Conservation (phyloP, 2,113 vertebrate species). For the Ageneiosus marmoratus region DNA sequence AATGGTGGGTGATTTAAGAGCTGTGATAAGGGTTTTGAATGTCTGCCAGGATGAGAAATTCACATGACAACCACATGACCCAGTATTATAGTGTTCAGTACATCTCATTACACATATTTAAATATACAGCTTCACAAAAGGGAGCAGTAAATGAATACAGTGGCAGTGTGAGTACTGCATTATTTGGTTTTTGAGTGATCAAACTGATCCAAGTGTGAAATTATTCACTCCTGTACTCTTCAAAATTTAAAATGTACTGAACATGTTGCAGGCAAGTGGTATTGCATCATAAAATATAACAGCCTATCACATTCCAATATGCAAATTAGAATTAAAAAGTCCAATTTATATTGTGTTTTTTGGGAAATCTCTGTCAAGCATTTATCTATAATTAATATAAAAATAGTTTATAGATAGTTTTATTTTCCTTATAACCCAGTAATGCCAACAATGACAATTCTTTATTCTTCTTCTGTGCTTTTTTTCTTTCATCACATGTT, state of each 20-base stretch:
- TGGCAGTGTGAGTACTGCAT: background rate
- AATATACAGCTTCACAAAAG: background rate
- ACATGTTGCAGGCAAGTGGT: background rate
- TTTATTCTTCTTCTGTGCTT: background rate
- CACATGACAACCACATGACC: background rate
- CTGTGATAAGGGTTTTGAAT: background rate
- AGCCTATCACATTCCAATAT: background rate
- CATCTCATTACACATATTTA: background rate
- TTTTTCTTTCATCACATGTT: too few species aligned
- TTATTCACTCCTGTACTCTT: background rate
- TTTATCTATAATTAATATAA: background rate
- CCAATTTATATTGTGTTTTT: background rate
- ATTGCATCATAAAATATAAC: background rate
- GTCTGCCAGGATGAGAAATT: background rate
- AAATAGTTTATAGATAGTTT: background rate
- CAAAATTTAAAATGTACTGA: background rate
- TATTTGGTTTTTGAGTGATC: background rate
- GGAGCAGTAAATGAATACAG: background rate
- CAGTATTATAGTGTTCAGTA: background rate
- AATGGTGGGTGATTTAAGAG: background rate
- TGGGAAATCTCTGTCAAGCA: background rate
- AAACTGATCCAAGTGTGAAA: background rate
- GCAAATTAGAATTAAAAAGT: background rate
- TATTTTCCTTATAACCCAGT: background rate
- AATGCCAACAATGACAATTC: background rate